A percentile compares a stretch with the other conserved stretches of the same genome.
Conservation (phyloP, 2,113 vertebrate genomes). For the Amblyornis subalaris region DNA sequence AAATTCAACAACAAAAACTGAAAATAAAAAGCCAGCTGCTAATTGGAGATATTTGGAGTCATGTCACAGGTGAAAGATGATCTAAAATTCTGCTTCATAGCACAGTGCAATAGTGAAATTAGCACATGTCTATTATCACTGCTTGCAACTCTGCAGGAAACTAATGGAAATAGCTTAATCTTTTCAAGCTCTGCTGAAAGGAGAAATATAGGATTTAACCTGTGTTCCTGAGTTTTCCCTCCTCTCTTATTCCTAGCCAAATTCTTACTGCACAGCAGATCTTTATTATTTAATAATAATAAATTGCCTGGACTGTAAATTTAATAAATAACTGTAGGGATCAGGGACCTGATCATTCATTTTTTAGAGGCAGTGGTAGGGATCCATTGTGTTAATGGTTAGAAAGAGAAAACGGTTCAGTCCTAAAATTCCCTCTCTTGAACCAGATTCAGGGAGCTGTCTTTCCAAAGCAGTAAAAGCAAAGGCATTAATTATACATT, state of each 20-base stretch:
- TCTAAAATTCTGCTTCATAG: constrained; percentile 44
- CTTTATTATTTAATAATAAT: constrained; percentile 41
- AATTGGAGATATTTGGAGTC: constrained; percentile 62
- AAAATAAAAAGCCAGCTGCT: constrained; percentile 43
- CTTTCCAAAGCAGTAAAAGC: constrained; percentile 66
- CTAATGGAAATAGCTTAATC: constrained; percentile 61
- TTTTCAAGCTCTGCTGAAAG: constrained; percentile 45
- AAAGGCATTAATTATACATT: constrained; percentile 75
- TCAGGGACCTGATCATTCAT: neutral
- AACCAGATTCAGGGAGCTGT: constrained; percentile 60
- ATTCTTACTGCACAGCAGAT: neutral
- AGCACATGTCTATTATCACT: constrained; percentile 62
- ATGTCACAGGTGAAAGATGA: constrained; percentile 65
- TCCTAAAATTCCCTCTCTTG: constrained; percentile 40
- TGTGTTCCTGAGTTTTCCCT: constrained; percentile 19
- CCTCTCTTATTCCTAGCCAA: constrained; percentile 7
- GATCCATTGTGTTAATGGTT: neutral
- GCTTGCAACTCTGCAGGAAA: constrained; percentile 48
- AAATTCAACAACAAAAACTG: constrained; percentile 55
- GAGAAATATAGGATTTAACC: constrained; percentile 26
- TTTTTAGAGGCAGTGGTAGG: neutral
- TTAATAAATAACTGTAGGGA: constrained; percentile 16
- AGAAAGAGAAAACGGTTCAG: neutral
- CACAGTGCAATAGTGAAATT: constrained; percentile 49
- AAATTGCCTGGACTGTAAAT: neutral